A percentile compares a stretch with the other conserved stretches of the same genome.
These are phyloP conservation scores for Herpailurus yagouaroundi DNA, from an alignment of 2,113 vertebrate genomes.

Conservation along the genomic window DNA sequence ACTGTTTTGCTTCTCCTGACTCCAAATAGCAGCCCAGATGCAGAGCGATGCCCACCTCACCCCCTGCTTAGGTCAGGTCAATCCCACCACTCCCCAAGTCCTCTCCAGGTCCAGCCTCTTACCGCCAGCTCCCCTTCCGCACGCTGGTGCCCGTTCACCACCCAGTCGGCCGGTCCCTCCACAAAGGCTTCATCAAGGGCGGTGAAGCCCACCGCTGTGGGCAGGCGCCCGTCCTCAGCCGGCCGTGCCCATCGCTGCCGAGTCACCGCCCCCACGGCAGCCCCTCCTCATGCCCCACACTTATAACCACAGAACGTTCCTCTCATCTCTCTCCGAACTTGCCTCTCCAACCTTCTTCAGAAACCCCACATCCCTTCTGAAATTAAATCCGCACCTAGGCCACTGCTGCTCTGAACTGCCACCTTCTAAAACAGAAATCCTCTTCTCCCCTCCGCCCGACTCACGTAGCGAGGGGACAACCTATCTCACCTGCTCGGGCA, in stretches of 20 bases:
- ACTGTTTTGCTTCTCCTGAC: not conserved
- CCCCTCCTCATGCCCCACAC: no score
- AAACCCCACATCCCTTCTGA: not conserved
- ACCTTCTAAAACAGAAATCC: not conserved
- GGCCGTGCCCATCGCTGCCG: not conserved
- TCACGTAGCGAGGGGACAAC: not conserved
- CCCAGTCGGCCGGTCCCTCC: not conserved
- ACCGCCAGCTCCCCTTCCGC: not conserved
- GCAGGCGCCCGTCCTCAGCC: not conserved
- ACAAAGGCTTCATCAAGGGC: not conserved
- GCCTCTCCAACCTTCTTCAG: not conserved
- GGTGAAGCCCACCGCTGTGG: accelerated
- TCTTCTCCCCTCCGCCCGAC: no score
- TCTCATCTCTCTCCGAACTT: not conserved
- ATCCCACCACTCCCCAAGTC: not conserved
- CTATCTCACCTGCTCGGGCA: not conserved
- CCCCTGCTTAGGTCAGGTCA: accelerated
- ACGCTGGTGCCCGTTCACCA: not conserved
- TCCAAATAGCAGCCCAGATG: accelerated
- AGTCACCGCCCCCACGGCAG: not conserved
- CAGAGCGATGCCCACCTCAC: accelerated
- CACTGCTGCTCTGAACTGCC: not conserved
- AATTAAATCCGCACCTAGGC: not conserved
- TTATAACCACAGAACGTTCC: not conserved
- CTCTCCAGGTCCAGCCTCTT: not conserved